phyloP scores from a whole-genome alignment of 2,888 invertebrate species.

The Phalangium opilio region DNA sequence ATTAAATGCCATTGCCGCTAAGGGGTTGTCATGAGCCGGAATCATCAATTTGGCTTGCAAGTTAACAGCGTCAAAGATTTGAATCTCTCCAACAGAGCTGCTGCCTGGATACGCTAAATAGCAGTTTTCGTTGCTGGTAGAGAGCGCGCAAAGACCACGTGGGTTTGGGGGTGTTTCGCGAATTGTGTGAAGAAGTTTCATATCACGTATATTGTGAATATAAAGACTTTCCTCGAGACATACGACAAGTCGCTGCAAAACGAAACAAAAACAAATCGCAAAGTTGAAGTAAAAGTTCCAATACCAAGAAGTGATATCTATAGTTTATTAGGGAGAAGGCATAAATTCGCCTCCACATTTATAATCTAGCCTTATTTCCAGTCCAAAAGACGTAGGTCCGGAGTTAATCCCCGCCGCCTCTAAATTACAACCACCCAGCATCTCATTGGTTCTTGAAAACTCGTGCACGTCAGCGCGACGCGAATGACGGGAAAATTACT shows the following conservation, averaged over 20 bases:
- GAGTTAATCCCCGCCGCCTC: too few species aligned
- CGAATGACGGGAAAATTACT: too few species aligned
- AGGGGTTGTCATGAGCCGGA: conserved; percentile 86
- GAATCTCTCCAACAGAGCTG: conserved; percentile 80
- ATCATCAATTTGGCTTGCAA: conserved; percentile 93
- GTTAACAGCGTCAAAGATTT: conserved; percentile 83
- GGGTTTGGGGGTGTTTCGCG: conserved; percentile 94
- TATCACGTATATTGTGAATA: conserved; percentile 95
- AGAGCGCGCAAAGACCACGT: conserved; percentile 77
- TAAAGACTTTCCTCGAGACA: conserved; percentile 94
- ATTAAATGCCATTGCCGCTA: conserved; percentile 89
- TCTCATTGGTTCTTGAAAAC: too few species aligned
- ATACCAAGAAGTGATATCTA: too few species aligned
- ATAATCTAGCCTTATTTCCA: too few species aligned
- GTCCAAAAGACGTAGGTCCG: too few species aligned
- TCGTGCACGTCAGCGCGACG: too few species aligned
- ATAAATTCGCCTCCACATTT: too few species aligned
- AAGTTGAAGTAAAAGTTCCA: background rate
- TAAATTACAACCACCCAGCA: too few species aligned
- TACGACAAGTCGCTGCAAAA: conserved; percentile 72
- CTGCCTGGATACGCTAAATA: conserved; percentile 95
- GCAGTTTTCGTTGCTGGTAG: conserved; percentile 74
- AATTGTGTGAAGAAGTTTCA: conserved; percentile 96
- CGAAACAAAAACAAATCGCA: background rate
- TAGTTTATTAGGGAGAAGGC: too few species aligned